Base-by-base conservation (phyloP, 2,113 vertebrate genomes). In the Oxygymnocypris stewartii region DNA sequence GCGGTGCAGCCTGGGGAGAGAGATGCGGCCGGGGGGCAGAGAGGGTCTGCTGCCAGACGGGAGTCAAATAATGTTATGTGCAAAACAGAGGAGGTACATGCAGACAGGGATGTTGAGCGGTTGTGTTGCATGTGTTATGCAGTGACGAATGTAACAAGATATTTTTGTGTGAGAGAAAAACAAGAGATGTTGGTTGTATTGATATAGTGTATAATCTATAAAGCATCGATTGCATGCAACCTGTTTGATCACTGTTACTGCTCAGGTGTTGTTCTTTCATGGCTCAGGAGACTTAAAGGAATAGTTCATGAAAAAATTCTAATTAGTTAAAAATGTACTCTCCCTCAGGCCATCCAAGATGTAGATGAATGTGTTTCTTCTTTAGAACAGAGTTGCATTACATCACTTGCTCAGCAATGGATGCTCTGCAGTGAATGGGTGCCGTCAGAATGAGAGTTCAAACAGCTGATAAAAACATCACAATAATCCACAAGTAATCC, bases 1-100 rank as follows among this genome's bases (percentile, higher is more conserved):
- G 18, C 40, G 61, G 44, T 18, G n/a, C 25, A 82, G 80, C 63
- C 80, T 35, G 81, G 81, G 80, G 42, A 82, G 28, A 78, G 44
- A 82, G 80, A 82, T 44, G 6, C 6, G 10, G 42, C 42, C 63
- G 44, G 63, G 63, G 80, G 79, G 20, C 61, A 67, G 79, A 82
- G 61, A 78, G 16, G 40, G 31, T 67, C 61, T 31, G 44, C 42
- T 35, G 63, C 16, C 42, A 49, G 63, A 35, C 28, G 2, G 6
- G 63, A 51, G 42, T 10, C 2, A 51, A 82, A 82, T 51, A 69
- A 82, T 82, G 63, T 42, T 35, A 31, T 3, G 16, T 69, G 80
- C 25, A 28, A 49, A 82, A 69, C 40, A 69, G 42, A 67, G 14
- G 44, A 28, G 14, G 16, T 8, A 31, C 61, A 47, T 3, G 59